Evolutionary conservation across 2,888 invertebrate genomes (phyloP), one percentile per base, ranked within the genome.

Genomic region (Trilocha varians): DNA sequence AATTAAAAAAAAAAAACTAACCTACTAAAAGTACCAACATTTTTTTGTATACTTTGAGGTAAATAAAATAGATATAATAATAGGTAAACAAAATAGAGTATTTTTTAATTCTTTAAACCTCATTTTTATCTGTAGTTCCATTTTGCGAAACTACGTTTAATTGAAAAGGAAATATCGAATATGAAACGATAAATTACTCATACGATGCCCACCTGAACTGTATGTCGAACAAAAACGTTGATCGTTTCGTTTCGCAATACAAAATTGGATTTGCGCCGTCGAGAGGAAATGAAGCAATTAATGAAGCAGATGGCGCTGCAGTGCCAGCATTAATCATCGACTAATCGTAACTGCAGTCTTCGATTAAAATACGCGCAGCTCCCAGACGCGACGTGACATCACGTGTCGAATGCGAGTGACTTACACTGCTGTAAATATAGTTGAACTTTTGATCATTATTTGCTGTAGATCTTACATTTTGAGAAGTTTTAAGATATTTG

Each of bases 281-380:
- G 75, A 73, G 75, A 78, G 85, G 85, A 85, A 85, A 85, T 84
- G 83, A 84, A 84, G 77, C 85, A 84, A 85, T 85, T 85, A 84
- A 84, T 84, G 72, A 79, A 70, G 80, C 83, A 84, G 85, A 84
- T 84, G 84, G 84, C 82, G 78, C 71, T 74, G 74, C 78, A 78
- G 79, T 78, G 70, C 79, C 79, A 77, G 76, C 73, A 84, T 85
- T 83, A 84, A 84, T 85, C 85, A 85, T 83, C 74, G 76, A 76
- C 83, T 84, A 84, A 85, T 83, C 82, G 80, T 78, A 77, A 78
- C 84, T 84, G 82, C 83, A 85, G 84, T 84, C 84, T 84, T 83
- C 80, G 79, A 84, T 84, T 83, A 80, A 82, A 73, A 68, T 71
- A 62, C 60, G 68, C 70, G 25, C 57, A 32, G 33, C 38, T 13